Conservation (phyloP, 2,113 vertebrate genomes). For the Pachypanchax playfairii region DNA sequence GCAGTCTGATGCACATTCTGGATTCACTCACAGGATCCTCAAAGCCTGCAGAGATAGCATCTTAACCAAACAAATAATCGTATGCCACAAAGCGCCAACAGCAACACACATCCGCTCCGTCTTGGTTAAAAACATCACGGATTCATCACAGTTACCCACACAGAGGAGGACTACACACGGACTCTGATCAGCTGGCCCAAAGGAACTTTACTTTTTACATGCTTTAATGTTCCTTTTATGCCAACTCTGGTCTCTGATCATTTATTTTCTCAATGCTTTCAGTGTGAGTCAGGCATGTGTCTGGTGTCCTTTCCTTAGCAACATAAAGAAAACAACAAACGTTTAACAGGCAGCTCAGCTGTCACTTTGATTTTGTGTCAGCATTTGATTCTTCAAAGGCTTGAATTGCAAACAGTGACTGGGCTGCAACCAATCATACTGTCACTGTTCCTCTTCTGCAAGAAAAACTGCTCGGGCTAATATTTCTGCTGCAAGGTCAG, state of each 20-base stretch:
- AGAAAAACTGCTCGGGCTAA: slow-evolving; percentile 34
- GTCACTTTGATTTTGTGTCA: slow-evolving; percentile 52
- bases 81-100: slow-evolving; percentile 40
- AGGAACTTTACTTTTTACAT: slow-evolving; percentile 16
- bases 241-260: neutral
- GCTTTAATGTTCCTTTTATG: slow-evolving; percentile 25
- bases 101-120: slow-evolving; percentile 55
- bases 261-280: slow-evolving; percentile 31
- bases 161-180: slow-evolving; percentile 36
- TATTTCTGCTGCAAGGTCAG: slow-evolving; percentile 35
- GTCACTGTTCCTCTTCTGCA: slow-evolving; percentile 49
- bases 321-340: slow-evolving; percentile 19
- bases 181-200: slow-evolving; percentile 20
- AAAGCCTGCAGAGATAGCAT: slow-evolving; percentile 39
- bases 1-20: slow-evolving; percentile 24
- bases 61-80: slow-evolving; percentile 62
- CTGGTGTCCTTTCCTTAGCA: slow-evolving; percentile 13
- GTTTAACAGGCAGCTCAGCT: slow-evolving; percentile 36
- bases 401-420: slow-evolving; percentile 57
- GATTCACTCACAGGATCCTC: slow-evolving; percentile 25
- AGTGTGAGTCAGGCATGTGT: slow-evolving; percentile 23
- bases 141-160: slow-evolving; percentile 58
- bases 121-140: slow-evolving; percentile 18
- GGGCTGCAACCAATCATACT: slow-evolving; percentile 69
- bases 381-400: slow-evolving; percentile 61